phyloP scores from a whole-genome alignment of 2,797 vertebrate genomes.

The Phylloscopus collybita region DNA sequence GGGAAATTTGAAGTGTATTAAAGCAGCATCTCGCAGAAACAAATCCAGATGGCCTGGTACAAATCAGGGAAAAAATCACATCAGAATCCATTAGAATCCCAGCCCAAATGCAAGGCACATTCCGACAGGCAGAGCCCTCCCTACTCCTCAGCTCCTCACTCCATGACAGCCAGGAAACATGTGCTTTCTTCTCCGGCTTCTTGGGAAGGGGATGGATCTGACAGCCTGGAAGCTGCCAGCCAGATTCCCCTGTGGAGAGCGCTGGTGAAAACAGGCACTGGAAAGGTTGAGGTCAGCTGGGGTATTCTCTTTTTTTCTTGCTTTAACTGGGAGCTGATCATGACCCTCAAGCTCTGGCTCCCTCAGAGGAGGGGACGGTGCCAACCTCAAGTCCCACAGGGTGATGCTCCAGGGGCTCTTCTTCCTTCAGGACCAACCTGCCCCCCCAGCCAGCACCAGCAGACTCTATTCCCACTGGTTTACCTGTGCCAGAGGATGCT shows the following conservation, averaged over 20 bases:
- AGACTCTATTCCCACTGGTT: not conserved
- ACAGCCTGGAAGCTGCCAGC: not conserved
- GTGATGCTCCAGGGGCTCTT: no score
- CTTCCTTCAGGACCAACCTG: not conserved
- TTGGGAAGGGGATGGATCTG: conserved; percentile 23
- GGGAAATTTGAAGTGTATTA: conserved; percentile 72
- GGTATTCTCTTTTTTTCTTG: not conserved
- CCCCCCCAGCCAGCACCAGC: not conserved
- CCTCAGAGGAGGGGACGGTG: not conserved
- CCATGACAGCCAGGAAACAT: conserved; percentile 48
- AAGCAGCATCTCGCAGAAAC: conserved; percentile 66
- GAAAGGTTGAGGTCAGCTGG: not conserved
- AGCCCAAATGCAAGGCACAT: conserved; percentile 53
- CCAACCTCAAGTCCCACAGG: fast-evolving
- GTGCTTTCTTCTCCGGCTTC: conserved; percentile 23
- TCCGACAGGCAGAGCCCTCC: conserved; percentile 49
- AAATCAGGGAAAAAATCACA: conserved; percentile 52
- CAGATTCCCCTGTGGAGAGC: not conserved
- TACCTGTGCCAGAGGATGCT: not conserved
- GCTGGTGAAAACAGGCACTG: not conserved
- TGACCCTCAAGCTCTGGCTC: not conserved
- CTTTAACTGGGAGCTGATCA: not conserved
- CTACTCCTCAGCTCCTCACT: conserved; percentile 21
- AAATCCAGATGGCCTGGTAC: conserved; percentile 74
- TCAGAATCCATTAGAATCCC: conserved; percentile 69